Percentiles rank a stretch among this genome's conserved stretches.
phyloP scores from a whole-genome alignment of 2,113 vertebrate species.

The Hippocampus abdominalis region DNA sequence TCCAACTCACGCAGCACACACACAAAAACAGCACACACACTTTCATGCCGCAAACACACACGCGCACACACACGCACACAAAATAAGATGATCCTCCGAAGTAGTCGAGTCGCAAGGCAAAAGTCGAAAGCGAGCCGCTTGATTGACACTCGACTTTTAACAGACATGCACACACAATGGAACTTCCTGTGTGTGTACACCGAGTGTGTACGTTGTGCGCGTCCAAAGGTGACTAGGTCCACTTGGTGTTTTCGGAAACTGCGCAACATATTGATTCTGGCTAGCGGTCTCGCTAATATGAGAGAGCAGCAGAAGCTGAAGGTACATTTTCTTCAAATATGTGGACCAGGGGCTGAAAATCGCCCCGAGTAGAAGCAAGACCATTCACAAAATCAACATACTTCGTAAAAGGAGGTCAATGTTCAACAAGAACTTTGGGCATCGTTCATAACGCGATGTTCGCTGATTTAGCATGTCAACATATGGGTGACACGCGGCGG shows the following conservation, averaged over 20 bases:
- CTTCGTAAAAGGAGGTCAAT: no score
- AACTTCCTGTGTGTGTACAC: background rate
- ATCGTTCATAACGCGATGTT: no score
- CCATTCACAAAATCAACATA: no score
- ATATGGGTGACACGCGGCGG: no score
- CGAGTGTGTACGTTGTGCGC: background rate
- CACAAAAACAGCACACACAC: slow-evolving; percentile 37
- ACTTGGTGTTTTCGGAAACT: background rate
- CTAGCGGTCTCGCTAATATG: background rate
- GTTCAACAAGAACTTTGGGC: no score
- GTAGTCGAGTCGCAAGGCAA: background rate
- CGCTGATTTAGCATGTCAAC: no score
- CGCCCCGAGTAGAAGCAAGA: no score
- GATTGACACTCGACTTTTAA: background rate
- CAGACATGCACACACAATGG: background rate
- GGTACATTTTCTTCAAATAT: background rate
- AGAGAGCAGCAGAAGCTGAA: background rate
- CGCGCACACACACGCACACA: background rate
- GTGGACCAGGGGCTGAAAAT: no score
- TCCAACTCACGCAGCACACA: slow-evolving; percentile 24
- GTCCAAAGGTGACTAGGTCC: background rate
- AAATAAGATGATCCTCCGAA: background rate
- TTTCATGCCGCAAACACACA: slow-evolving; percentile 35
- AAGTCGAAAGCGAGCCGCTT: background rate
- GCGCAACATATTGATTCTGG: background rate